Evolutionary conservation across 2,797 vertebrate genomes (phyloP).

Genomic region (Enteromius anoplus): DNA sequence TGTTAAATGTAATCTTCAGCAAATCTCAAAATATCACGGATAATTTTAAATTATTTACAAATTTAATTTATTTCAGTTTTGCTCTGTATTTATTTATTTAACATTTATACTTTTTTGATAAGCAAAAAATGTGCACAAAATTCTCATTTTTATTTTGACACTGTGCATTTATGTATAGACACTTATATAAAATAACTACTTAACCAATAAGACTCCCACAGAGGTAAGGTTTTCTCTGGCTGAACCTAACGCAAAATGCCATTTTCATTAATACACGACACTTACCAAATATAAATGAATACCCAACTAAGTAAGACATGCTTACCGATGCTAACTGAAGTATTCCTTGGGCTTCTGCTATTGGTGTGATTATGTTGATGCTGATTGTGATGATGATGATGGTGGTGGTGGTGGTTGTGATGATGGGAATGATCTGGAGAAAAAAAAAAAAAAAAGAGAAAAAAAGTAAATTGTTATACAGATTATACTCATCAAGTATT

Average conservation of each 20-base stretch:
- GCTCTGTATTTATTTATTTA: not conserved
- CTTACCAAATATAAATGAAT: not conserved
- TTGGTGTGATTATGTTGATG: conserved; percentile 40
- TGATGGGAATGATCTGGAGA: conserved; percentile 61
- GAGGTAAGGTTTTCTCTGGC: not conserved
- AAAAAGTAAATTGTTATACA: conserved; percentile 2
- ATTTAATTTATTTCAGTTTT: not conserved
- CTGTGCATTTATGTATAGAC: not conserved
- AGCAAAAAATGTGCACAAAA: too few relatives aligned
- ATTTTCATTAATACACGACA: not conserved
- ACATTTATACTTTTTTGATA: too few relatives aligned
- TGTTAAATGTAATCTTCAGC: not conserved
- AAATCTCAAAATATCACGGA: too few relatives aligned
- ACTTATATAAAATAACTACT: not conserved
- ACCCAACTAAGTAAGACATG: not conserved
- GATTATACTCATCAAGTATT: not conserved
- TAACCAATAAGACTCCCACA: not conserved
- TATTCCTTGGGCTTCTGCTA: conserved; percentile 40
- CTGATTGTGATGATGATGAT: conserved; percentile 60
- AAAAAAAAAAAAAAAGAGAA: not conserved
- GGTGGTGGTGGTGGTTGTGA: conserved; percentile 56
- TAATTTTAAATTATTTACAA: not conserved
- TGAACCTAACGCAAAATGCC: not conserved
- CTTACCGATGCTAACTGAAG: conserved; percentile 58
- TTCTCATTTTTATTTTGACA: not conserved